These are phyloP conservation scores for Argopecten irradians DNA, from an alignment of 1,140 invertebrate species.

Conservation along the genomic window DNA sequence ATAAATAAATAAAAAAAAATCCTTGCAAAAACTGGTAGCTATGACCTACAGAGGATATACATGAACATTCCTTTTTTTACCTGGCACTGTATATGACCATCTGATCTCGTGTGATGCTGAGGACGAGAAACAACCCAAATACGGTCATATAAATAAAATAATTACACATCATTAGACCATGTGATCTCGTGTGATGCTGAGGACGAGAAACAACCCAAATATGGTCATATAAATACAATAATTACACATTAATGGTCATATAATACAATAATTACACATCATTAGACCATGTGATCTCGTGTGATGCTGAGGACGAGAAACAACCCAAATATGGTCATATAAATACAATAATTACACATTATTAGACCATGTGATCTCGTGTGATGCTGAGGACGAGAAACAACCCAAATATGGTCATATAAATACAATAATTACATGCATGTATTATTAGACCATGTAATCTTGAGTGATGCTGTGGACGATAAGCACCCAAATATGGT, in stretches of 20 bases:
- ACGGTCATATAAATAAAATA: no score
- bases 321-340: slow-evolving; percentile 20
- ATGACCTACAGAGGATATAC: not conserved
- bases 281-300: slow-evolving; percentile 66
- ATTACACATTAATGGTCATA: no score
- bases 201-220: slow-evolving; percentile 49
- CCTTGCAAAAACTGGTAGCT: slow-evolving; percentile 15
- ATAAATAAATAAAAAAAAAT: not conserved
- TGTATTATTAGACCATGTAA: no score
- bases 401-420: slow-evolving; percentile 20
- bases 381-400: slow-evolving; percentile 56
- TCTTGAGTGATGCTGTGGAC: no score
- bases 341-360: not conserved
- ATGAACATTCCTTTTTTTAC: slow-evolving; percentile 52
- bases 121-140: slow-evolving; percentile 49
- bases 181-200: slow-evolving; percentile 59
- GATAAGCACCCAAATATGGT: slow-evolving; percentile 21
- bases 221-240: no score
- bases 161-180: no score
- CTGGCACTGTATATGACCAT: slow-evolving; percentile 67
- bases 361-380: slow-evolving; percentile 62
- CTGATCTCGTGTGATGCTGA: slow-evolving; percentile 60
- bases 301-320: slow-evolving; percentile 56
- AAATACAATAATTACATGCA: not conserved
- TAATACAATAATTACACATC: no score